These are phyloP conservation scores for Lamproptera curius DNA, from an alignment of 2,888 invertebrate genomes.

Conservation along the genomic window DNA sequence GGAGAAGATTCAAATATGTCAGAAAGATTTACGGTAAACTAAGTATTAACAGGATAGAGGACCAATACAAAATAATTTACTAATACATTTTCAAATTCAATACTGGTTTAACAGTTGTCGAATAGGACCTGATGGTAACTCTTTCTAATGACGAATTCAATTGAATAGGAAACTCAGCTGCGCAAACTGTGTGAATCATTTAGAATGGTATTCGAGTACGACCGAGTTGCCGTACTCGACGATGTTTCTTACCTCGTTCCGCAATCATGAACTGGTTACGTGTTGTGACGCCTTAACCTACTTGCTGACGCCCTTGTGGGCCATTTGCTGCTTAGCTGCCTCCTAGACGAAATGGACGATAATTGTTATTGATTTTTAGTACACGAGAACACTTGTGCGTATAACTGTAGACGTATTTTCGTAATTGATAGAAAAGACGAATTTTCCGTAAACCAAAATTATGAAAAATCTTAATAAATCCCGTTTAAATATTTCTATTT, in stretches of 20 bases:
- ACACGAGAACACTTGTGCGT: background rate
- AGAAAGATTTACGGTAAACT: too few relatives aligned
- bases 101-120: constrained; percentile 6
- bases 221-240: constrained; percentile 44
- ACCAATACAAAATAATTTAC: too few relatives aligned
- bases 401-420: too few relatives aligned
- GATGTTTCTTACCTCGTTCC: constrained; percentile 61
- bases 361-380: too few relatives aligned
- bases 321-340: constrained; percentile 44
- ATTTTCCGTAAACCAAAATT: too few relatives aligned
- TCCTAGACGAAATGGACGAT: constrained; percentile 37
- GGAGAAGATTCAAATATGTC: too few relatives aligned
- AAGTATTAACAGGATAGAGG: too few relatives aligned
- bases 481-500: too few relatives aligned
- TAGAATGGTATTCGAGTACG: constrained; percentile 47
- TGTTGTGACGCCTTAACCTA: constrained; percentile 56
- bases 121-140: constrained; percentile 14
- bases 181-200: constrained; percentile 40
- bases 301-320: constrained; percentile 51
- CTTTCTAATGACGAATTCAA: too few relatives aligned
- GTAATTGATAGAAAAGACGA: too few relatives aligned
- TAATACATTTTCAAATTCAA: too few relatives aligned
- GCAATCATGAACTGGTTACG: constrained; percentile 54
- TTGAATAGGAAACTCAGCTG: constrained; percentile 35
- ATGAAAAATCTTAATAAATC: too few relatives aligned